Conservation (phyloP, 2,113 vertebrate species). For the Sinocyclocheilus maitianheensis region DNA sequence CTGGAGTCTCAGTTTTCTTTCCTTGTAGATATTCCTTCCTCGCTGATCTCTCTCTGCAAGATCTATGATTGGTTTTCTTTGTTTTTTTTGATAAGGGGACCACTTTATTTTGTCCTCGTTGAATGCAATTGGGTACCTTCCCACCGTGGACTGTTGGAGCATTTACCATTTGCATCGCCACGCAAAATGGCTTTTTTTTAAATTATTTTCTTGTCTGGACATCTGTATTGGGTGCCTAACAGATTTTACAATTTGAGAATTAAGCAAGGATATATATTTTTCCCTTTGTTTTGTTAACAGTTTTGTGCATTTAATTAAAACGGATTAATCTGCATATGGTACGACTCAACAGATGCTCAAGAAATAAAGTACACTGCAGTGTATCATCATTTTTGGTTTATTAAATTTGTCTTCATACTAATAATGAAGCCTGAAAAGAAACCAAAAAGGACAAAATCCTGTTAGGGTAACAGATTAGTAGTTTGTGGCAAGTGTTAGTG, state of each 20-base stretch:
- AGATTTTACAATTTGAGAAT: neutral
- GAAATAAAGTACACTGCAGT: constrained; percentile 24
- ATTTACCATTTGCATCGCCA: constrained; percentile 11
- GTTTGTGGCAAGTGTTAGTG: constrained; percentile 14
- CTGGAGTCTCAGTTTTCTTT: constrained; percentile 33
- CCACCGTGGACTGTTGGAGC: constrained; percentile 26
- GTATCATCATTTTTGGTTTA: constrained; percentile 16
- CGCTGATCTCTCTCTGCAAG: constrained; percentile 45
- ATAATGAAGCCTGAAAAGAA: constrained; percentile 7
- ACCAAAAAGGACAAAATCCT: constrained; percentile 35
- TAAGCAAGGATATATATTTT: neutral
- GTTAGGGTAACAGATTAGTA: neutral
- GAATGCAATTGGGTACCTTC: constrained; percentile 14
- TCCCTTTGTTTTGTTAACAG: neutral
- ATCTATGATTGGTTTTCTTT: constrained; percentile 47
- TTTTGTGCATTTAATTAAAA: neutral
- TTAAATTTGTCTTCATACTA: neutral
- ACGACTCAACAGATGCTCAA: neutral
- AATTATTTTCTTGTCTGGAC: neutral
- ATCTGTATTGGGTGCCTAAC: neutral
- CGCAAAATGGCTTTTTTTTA: neutral
- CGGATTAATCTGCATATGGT: neutral
- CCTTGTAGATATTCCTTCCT: constrained; percentile 54
- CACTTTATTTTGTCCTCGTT: neutral
- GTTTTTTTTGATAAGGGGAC: constrained; percentile 47